phyloP scores from a whole-genome alignment of 2,113 vertebrate species.

The Ophiodon elongatus region DNA sequence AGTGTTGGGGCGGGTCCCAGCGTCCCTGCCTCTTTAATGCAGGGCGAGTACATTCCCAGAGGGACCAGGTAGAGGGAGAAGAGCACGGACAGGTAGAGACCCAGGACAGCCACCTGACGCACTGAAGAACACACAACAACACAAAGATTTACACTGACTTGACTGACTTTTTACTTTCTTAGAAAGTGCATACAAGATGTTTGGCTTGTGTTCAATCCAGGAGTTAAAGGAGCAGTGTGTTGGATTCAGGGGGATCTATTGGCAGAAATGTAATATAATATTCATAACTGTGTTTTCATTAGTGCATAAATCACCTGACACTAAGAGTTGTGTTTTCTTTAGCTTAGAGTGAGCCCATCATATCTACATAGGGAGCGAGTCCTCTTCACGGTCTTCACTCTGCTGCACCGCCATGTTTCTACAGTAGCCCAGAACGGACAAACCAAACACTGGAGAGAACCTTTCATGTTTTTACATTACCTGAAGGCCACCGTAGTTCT shows the following conservation, averaged over 20 bases:
- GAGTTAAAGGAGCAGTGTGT: background rate
- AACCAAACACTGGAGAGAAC: too few species aligned
- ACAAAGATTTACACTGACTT: background rate
- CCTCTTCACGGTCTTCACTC: too few species aligned
- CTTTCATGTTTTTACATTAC: background rate
- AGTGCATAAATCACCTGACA: background rate
- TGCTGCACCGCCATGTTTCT: too few species aligned
- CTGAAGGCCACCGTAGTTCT: background rate
- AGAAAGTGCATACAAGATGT: background rate
- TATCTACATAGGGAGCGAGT: too few species aligned
- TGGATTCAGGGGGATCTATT: background rate
- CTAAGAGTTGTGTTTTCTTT: too few species aligned
- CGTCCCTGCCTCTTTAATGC: slow-evolving; percentile 87
- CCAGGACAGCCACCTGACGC: slow-evolving; percentile 85
- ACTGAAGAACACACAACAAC: slow-evolving; percentile 78
- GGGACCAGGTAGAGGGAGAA: slow-evolving; percentile 90
- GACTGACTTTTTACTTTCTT: background rate
- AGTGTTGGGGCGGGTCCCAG: slow-evolving; percentile 89
- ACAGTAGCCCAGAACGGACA: background rate
- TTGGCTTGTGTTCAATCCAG: background rate
- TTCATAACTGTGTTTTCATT: background rate
- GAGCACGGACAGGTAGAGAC: slow-evolving; percentile 88
- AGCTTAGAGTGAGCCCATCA: too few species aligned
- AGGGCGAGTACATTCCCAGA: slow-evolving; percentile 93
- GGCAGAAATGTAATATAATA: background rate